Conservation (phyloP, 2,113 vertebrate species). For the Hylia prasina region DNA sequence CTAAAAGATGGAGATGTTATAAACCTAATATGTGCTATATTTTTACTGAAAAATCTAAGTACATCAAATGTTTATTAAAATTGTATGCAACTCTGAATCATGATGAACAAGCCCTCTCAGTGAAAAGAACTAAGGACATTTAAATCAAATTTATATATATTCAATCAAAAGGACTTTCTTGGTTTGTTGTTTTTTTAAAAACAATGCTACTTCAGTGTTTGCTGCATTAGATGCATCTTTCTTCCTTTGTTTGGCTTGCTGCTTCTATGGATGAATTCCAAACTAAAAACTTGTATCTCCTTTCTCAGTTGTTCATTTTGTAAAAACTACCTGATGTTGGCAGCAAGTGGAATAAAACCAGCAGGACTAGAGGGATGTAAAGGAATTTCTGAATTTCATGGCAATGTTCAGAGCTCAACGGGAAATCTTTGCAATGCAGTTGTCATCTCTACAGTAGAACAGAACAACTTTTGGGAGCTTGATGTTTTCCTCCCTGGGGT, state of each 20-base stretch:
- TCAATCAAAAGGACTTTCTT: neutral
- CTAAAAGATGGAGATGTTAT: neutral
- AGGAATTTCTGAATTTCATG: conserved; percentile 2
- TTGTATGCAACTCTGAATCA: neutral
- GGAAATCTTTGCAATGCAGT: neutral
- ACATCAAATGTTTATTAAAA: neutral
- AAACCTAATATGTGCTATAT: neutral
- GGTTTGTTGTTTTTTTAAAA: neutral
- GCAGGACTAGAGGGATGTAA: neutral
- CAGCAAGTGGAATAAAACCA: neutral
- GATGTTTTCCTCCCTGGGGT: neutral
- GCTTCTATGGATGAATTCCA: neutral
- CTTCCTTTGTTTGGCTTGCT: neutral
- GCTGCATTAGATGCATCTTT: neutral
- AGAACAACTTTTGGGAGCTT: neutral
- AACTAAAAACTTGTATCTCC: neutral
- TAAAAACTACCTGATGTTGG: neutral
- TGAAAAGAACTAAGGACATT: neutral
- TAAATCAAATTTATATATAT: neutral
- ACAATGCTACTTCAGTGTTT: neutral
- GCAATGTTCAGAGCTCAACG: neutral
- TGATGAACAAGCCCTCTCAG: neutral
- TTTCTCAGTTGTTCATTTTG: neutral
- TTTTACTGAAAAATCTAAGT: neutral
- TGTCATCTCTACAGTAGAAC: neutral